A percentile compares a stretch with the other conserved stretches of the same genome.
These are phyloP conservation scores for Calidris pygmaea DNA, from an alignment of 2,113 vertebrate species.

Conservation along the genomic window DNA sequence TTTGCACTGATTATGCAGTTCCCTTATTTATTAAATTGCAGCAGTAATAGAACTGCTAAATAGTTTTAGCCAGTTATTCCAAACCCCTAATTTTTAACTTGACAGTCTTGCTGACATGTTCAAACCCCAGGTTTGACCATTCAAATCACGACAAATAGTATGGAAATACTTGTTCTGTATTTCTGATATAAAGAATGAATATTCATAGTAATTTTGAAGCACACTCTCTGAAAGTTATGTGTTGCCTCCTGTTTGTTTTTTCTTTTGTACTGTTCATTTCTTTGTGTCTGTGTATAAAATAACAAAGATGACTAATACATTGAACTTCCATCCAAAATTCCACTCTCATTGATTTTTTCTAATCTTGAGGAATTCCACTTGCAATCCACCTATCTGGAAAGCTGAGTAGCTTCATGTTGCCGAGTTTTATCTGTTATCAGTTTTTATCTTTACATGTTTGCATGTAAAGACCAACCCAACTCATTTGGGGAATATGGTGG, in stretches of 20 bases:
- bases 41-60: neutral
- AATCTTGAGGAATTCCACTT: neutral
- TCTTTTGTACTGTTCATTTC: fast-evolving
- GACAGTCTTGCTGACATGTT: neutral
- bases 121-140: neutral
- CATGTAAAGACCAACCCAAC: neutral
- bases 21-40: neutral
- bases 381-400: neutral
- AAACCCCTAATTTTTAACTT: neutral
- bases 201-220: neutral
- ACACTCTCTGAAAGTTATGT: neutral
- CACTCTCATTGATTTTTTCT: neutral
- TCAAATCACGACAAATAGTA: neutral
- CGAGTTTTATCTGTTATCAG: neutral
- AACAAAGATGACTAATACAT: neutral
- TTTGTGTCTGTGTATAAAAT: neutral
- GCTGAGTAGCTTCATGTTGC: neutral
- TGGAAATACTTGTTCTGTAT: neutral
- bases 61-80: neutral
- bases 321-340: neutral
- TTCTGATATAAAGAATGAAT: neutral
- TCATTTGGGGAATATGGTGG: neutral
- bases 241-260: neutral
- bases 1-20: neutral
- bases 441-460: neutral